Evolutionary conservation across 2,888 invertebrate species (phyloP).

Genomic region (Panorpa germanica): DNA sequence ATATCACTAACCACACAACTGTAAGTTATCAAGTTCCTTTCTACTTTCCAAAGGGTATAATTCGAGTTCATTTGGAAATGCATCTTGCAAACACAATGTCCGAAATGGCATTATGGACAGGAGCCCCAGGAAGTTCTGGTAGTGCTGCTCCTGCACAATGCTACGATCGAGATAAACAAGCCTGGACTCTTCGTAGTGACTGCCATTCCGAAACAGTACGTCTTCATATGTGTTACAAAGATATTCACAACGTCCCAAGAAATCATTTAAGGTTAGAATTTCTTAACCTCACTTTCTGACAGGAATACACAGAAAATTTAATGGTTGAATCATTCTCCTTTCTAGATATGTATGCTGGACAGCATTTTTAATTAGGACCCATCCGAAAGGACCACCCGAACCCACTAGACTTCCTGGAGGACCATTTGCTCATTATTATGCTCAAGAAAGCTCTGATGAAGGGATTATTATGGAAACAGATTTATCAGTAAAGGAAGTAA

Average conservation of each 20-base stretch:
- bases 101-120: constrained; percentile 27
- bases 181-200: constrained; percentile 61
- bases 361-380: constrained; percentile 39
- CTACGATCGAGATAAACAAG: constrained; percentile 65
- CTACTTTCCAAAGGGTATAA: too few species aligned
- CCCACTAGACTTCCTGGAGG: constrained; percentile 49
- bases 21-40: constrained; percentile 9
- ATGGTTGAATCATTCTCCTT: constrained; percentile 2
- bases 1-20: not conserved
- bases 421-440: constrained; percentile 62
- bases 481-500: constrained; percentile 50
- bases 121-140: constrained; percentile 26
- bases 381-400: constrained; percentile 38
- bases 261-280: constrained; percentile 40
- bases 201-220: constrained; percentile 57
- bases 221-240: constrained; percentile 54
- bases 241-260: constrained; percentile 58
- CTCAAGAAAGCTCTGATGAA: constrained; percentile 59
- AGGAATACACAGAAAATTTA: constrained; percentile 3
- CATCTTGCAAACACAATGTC: constrained; percentile 50
- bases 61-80: constrained; percentile 55
- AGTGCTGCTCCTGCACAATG: constrained; percentile 38
- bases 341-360: constrained; percentile 46
- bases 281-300: not conserved
- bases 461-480: constrained; percentile 68